Evolutionary conservation across 2,113 vertebrate genomes (phyloP).

Genomic region (Leuciscus idus): DNA sequence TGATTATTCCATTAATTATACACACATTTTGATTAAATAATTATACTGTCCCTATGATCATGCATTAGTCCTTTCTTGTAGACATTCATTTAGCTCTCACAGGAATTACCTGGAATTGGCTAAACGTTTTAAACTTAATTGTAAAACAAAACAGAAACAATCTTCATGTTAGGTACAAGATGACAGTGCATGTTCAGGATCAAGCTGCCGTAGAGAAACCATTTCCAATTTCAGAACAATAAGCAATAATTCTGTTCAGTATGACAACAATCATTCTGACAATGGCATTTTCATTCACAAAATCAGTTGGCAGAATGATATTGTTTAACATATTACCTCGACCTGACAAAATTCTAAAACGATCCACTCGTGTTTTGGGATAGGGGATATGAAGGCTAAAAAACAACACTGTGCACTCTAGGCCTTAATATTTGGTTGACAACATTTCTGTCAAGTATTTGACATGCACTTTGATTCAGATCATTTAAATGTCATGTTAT

Average conservation of each 20-base stretch:
- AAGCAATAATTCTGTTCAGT: background rate
- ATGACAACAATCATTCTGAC: background rate
- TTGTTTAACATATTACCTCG: background rate
- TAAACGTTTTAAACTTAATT: conserved; percentile 4
- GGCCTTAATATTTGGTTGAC: conserved; percentile 20
- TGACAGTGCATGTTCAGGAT: background rate
- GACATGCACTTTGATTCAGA: conserved; percentile 9
- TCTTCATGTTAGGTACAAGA: conserved; percentile 10
- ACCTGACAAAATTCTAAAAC: background rate
- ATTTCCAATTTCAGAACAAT: background rate
- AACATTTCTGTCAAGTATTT: background rate
- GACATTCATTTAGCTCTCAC: background rate
- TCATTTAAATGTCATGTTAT: background rate
- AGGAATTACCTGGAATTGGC: background rate
- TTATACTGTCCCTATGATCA: conserved; percentile 21
- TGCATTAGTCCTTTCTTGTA: conserved; percentile 33
- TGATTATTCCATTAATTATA: conserved; percentile 7
- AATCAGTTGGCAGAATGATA: conserved; percentile 1
- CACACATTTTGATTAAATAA: conserved; percentile 37
- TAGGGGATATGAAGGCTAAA: background rate
- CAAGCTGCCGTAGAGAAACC: background rate
- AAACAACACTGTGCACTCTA: conserved; percentile 6
- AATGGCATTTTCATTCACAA: conserved; percentile 30
- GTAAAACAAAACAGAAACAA: conserved; percentile 4
- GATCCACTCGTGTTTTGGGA: background rate